A percentile compares a stretch with the other conserved stretches of the same genome.
Conservation (phyloP, 2,113 vertebrate genomes). For the Trichomycterus rosablanca region DNA sequence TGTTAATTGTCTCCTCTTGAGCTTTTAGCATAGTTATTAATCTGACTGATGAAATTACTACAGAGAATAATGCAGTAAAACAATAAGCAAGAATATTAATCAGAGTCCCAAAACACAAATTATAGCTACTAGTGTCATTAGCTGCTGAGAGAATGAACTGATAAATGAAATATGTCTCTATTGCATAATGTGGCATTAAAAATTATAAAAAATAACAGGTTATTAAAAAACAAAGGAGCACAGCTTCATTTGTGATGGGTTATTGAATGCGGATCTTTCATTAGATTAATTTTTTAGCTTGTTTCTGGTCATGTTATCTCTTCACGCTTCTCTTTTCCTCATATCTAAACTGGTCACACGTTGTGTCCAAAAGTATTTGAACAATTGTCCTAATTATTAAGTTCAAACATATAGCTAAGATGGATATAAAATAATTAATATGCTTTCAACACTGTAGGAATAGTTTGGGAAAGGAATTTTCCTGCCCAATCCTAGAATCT, state of each 20-base stretch:
- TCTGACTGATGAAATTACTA: neutral
- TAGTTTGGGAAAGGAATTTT: too few relatives aligned
- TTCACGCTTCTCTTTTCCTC: too few relatives aligned
- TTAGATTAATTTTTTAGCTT: too few relatives aligned
- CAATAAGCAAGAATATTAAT: neutral
- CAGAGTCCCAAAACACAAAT: neutral
- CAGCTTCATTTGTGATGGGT: neutral
- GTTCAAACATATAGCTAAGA: too few relatives aligned
- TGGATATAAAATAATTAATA: too few relatives aligned
- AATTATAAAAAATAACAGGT: neutral
- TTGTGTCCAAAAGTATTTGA: too few relatives aligned
- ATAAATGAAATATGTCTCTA: neutral
- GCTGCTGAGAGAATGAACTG: neutral
- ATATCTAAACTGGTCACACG: too few relatives aligned
- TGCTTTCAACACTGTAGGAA: too few relatives aligned
- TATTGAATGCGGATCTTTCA: too few relatives aligned
- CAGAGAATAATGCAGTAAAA: neutral
- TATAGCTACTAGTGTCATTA: neutral
- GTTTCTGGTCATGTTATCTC: too few relatives aligned
- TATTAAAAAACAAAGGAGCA: neutral
- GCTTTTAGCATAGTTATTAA: neutral
- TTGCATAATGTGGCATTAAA: neutral
- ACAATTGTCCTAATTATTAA: too few relatives aligned
- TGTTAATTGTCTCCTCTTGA: neutral
- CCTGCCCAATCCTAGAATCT: too few relatives aligned